Evolutionary conservation across 2,113 vertebrate species (phyloP).

Genomic region (Forbesichthys papilliferus): DNA sequence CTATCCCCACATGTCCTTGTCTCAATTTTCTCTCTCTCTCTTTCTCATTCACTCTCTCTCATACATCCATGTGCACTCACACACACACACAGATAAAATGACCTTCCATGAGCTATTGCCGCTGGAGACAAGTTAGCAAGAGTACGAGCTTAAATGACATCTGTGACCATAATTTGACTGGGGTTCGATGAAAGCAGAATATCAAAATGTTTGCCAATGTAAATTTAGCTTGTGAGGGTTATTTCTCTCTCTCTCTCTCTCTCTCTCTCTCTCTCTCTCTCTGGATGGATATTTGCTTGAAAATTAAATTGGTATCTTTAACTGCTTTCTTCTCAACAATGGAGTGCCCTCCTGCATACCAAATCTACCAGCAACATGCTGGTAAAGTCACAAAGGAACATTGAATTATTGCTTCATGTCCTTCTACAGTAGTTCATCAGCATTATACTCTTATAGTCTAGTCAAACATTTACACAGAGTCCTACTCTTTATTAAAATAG

Average conservation of each 20-base stretch:
- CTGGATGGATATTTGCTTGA: neutral
- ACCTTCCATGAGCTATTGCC: conserved; percentile 25
- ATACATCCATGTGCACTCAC: neutral
- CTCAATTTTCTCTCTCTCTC: neutral
- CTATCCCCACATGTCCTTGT: conserved; percentile 36
- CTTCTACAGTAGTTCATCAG: no score
- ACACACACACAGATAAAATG: conserved; percentile 1
- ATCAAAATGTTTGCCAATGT: conserved; percentile 3
- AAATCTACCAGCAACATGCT: neutral
- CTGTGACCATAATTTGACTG: conserved; percentile 17
- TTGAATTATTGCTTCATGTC: no score
- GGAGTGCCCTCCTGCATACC: neutral
- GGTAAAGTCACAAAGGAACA: neutral
- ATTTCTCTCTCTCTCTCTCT: neutral
- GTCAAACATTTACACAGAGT: no score
- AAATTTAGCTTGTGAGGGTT: neutral
- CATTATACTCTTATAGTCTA: no score
- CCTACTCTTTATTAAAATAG: no score
- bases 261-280: neutral
- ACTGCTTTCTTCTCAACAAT: neutral
- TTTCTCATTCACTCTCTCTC: neutral
- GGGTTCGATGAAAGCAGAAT: conserved; percentile 11
- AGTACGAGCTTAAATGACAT: conserved; percentile 21
- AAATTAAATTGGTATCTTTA: neutral
- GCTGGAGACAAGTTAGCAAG: conserved; percentile 17